These are phyloP conservation scores for Drosophila incognita DNA, from an alignment of 2,888 invertebrate species.

Conservation along the genomic window DNA sequence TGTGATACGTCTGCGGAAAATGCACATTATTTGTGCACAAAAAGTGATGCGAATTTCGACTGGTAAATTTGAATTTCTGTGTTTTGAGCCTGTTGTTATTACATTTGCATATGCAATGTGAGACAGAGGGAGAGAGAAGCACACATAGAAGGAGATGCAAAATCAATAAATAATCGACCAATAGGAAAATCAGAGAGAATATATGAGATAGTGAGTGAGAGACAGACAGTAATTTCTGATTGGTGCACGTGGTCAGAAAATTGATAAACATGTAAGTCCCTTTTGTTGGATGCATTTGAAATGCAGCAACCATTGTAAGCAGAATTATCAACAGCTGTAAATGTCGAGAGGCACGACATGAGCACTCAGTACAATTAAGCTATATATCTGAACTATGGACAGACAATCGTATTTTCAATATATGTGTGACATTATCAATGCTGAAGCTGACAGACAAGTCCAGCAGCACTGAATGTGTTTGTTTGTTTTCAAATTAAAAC, in stretches of 20 bases:
- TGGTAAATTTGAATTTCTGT: background rate
- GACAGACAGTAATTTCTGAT: background rate
- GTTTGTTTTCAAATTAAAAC: conserved; percentile 32
- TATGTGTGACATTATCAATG: background rate
- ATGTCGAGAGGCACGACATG: background rate
- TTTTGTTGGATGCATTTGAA: background rate
- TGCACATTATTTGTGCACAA: background rate
- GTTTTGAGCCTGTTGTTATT: conserved; percentile 14
- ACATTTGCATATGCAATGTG: conserved; percentile 32
- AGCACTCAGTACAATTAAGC: background rate
- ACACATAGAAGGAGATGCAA: background rate
- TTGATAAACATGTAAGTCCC: conserved; percentile 25
- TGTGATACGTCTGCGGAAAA: too few species aligned
- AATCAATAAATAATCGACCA: conserved; percentile 15
- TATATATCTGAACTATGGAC: too few species aligned
- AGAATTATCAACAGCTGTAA: background rate
- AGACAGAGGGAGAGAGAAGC: background rate
- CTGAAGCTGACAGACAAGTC: conserved; percentile 1
- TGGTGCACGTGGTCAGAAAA: conserved; percentile 14
- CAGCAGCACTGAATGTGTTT: conserved; percentile 13
- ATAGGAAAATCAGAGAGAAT: background rate
- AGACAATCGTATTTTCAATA: background rate
- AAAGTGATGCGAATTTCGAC: background rate
- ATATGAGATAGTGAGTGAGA: background rate
- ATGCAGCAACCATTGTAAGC: background rate